phyloP scores from a whole-genome alignment of 2,113 vertebrate species.

The Panthera tigris region DNA sequence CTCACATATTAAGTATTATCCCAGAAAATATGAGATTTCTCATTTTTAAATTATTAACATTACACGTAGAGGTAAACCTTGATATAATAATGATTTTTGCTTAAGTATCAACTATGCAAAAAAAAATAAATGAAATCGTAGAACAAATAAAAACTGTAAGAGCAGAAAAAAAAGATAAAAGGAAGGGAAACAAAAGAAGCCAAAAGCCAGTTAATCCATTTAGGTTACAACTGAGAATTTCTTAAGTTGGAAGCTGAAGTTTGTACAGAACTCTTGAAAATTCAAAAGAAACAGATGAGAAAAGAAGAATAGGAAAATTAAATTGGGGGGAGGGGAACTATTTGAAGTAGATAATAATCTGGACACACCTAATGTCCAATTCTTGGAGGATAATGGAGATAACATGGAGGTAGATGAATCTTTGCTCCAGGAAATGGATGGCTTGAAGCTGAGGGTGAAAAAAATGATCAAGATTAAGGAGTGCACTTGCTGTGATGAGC shows the following conservation, averaged over 20 bases:
- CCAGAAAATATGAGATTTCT: constrained; percentile 90
- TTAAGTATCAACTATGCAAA: constrained; percentile 92
- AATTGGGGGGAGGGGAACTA: constrained; percentile 86
- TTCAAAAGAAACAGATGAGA: constrained; percentile 89
- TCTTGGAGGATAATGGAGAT: constrained; percentile 93
- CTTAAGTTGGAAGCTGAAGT: constrained; percentile 90
- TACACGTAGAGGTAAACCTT: constrained; percentile 92
- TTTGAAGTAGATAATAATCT: constrained; percentile 94
- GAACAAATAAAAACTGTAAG: constrained; percentile 90
- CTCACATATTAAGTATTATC: constrained; percentile 90
- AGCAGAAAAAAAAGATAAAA: constrained; percentile 72
- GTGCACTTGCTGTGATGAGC: neutral
- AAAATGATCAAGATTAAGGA: constrained; percentile 86
- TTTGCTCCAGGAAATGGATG: constrained; percentile 93
- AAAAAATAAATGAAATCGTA: constrained; percentile 93
- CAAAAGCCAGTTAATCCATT: constrained; percentile 89
- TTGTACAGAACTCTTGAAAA: constrained; percentile 88
- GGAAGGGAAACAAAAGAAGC: constrained; percentile 86
- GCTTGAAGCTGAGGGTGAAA: constrained; percentile 90
- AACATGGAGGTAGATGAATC: constrained; percentile 93
- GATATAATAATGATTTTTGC: constrained; percentile 96
- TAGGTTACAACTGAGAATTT: constrained; percentile 94
- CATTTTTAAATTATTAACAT: constrained; percentile 87
- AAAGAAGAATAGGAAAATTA: constrained; percentile 92
- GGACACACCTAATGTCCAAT: constrained; percentile 94